phyloP scores from a whole-genome alignment of 1,140 invertebrate species.

The Brachionus sp. region DNA sequence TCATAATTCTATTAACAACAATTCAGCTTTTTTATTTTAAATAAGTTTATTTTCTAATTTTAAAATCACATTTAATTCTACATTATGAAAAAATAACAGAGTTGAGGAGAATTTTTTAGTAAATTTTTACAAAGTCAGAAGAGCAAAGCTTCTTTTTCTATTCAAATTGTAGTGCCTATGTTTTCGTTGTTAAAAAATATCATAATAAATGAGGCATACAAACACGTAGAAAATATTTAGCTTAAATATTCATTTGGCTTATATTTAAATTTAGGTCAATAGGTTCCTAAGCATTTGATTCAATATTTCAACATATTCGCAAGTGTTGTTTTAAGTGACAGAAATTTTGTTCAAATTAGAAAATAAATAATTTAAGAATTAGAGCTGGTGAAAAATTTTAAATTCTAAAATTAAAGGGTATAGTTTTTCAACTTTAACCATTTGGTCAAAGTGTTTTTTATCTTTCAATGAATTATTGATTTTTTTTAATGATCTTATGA shows the following conservation, averaged over 20 bases:
- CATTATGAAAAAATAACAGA: no score
- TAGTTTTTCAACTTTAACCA: neutral
- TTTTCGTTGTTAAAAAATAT: neutral
- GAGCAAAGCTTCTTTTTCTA: neutral
- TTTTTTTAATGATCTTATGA: neutral
- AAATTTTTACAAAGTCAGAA: neutral
- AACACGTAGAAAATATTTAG: neutral
- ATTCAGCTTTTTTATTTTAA: neutral
- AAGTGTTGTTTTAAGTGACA: neutral
- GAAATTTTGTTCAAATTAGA: neutral
- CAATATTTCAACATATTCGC: neutral
- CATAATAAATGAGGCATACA: neutral
- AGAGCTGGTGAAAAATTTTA: no score
- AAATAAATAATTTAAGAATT: no score
- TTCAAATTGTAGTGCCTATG: neutral
- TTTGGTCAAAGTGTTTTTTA: neutral
- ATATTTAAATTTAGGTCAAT: neutral
- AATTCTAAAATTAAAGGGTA: no score
- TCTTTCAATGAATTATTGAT: neutral
- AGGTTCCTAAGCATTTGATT: neutral
- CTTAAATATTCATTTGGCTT: neutral
- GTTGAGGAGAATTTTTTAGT: no score
- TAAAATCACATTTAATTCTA: neutral
- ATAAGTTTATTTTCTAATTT: neutral
- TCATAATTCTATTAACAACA: neutral